Conservation (phyloP, 1,140 invertebrate species). For the Lepidurus packardi region DNA sequence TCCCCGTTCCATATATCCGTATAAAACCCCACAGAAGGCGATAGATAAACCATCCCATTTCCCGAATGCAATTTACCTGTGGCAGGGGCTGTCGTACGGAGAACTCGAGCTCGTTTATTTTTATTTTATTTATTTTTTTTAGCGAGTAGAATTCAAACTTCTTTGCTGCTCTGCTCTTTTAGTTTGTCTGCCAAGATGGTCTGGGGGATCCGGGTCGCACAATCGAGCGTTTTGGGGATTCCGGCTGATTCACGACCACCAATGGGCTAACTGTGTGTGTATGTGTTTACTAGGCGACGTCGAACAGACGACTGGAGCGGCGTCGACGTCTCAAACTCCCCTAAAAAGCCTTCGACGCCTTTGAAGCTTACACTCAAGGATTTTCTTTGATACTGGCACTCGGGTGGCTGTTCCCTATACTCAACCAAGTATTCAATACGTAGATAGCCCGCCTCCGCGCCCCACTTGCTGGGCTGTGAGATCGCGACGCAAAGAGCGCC, state of each 20-base stretch:
- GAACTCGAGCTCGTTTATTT: not conserved
- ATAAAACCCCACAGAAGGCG: not conserved
- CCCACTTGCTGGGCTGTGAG: not conserved
- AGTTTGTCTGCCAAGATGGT: not conserved
- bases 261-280: not conserved
- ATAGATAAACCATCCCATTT: not conserved
- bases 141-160: not conserved
- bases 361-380: conserved; percentile 10
- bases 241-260: not conserved
- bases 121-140: not conserved
- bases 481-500: conserved; percentile 1
- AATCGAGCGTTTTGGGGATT: not conserved
- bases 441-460: not conserved
- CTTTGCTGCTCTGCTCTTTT: too few relatives aligned
- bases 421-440: conserved; percentile 18
- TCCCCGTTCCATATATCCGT: not conserved
- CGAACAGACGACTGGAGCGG: not conserved
- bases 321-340: not conserved
- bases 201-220: not conserved
- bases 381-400: conserved; percentile 11
- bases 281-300: conserved; percentile 10
- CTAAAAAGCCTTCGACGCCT: not conserved
- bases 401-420: not conserved
- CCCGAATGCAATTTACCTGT: not conserved
- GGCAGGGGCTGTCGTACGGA: not conserved